phyloP scores from a whole-genome alignment of 2,888 invertebrate genomes.

The Isoperla grammatica region DNA sequence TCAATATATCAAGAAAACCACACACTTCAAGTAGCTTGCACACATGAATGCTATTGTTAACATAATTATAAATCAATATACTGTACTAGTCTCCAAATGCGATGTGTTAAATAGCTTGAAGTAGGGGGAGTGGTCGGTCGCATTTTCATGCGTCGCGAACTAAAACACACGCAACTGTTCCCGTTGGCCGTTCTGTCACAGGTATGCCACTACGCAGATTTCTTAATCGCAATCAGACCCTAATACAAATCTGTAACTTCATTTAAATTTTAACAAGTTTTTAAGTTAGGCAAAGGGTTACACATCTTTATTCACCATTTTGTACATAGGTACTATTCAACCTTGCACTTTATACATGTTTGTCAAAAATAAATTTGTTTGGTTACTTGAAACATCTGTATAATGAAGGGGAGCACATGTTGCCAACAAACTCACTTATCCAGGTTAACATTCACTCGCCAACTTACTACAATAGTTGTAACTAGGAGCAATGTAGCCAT shows the following conservation, averaged over 20 bases:
- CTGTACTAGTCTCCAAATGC: slow-evolving; percentile 19
- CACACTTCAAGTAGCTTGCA: slow-evolving; percentile 22
- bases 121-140: background rate
- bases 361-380: slow-evolving; percentile 33
- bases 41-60: slow-evolving; percentile 19
- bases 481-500: slow-evolving; percentile 5
- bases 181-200: no score
- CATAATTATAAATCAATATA: slow-evolving; percentile 18
- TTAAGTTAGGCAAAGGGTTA: slow-evolving; percentile 28
- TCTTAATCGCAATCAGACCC: no score
- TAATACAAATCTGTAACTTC: slow-evolving; percentile 1
- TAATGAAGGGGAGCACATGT: slow-evolving; percentile 22
- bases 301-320: slow-evolving; percentile 10
- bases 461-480: slow-evolving; percentile 9
- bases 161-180: background rate
- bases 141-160: slow-evolving; percentile 9
- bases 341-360: slow-evolving; percentile 30
- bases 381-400: slow-evolving; percentile 27
- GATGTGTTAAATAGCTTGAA: background rate
- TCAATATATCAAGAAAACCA: slow-evolving; percentile 23
- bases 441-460: slow-evolving; percentile 4
- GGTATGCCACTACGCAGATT: no score
- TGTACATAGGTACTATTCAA: slow-evolving; percentile 22
- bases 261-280: slow-evolving; percentile 12
- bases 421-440: slow-evolving; percentile 18